phyloP scores from a whole-genome alignment of 2,113 vertebrate genomes.

The Glaucomys volans region DNA sequence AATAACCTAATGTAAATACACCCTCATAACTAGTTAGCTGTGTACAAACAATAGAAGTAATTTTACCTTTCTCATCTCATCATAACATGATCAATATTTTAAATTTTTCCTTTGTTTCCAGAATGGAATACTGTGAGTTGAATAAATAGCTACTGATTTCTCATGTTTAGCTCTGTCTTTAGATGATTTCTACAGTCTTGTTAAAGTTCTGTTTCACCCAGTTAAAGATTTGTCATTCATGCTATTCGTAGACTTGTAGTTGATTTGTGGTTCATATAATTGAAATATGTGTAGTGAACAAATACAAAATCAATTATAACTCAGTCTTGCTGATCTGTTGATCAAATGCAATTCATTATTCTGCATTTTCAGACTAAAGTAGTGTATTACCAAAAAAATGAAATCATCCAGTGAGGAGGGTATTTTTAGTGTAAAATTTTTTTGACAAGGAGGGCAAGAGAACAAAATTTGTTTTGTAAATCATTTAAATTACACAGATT shows the following conservation, averaged over 20 bases:
- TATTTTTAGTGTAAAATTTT: conserved; percentile 40
- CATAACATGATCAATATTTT: neutral
- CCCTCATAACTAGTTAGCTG: conserved; percentile 7
- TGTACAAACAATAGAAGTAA: neutral
- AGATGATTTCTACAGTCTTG: conserved; percentile 42
- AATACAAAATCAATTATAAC: conserved; percentile 66
- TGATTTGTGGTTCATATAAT: conserved; percentile 42
- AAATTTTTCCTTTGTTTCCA: neutral
- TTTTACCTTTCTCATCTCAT: neutral
- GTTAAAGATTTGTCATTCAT: conserved; percentile 21
- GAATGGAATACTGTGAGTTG: conserved; percentile 11
- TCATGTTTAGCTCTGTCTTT: conserved; percentile 31
- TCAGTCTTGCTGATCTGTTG: conserved; percentile 25
- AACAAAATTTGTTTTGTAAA: conserved; percentile 1
- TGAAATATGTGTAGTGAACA: conserved; percentile 51
- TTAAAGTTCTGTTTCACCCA: conserved; percentile 37
- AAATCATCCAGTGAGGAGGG: conserved; percentile 5
- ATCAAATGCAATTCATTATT: conserved; percentile 58
- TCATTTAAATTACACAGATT: conserved; percentile 38
- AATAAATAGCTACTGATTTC: conserved; percentile 14
- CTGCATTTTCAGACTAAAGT: conserved; percentile 38
- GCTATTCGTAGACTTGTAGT: conserved; percentile 38
- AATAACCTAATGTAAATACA: neutral
- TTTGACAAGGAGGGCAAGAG: conserved; percentile 23
- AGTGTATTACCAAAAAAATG: conserved; percentile 30